A percentile compares a stretch with the other conserved stretches of the same genome.
These are phyloP conservation scores for Protosalanx chinensis DNA, from an alignment of 2,797 vertebrate genomes.

Conservation along the genomic window DNA sequence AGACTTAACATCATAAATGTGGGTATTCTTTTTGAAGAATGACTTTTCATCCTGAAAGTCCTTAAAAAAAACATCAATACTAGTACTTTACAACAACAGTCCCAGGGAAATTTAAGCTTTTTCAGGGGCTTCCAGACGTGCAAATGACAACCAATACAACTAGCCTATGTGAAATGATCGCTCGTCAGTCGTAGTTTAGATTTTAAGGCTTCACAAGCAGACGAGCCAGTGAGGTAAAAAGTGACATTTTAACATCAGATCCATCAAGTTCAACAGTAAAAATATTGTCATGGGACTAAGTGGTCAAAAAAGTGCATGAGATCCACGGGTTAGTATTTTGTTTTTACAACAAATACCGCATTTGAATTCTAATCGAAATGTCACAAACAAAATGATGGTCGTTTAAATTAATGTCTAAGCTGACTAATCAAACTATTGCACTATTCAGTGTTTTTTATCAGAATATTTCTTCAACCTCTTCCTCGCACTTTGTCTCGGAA, in stretches of 20 bases:
- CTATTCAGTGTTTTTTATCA: too few species aligned
- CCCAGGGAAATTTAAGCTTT: slow-evolving; percentile 8
- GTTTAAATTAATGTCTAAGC: too few species aligned
- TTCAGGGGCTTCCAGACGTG: not conserved
- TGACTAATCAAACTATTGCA: not conserved
- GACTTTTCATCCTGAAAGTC: not conserved
- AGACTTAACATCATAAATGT: slow-evolving; percentile 33
- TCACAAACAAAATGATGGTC: not conserved
- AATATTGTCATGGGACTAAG: too few species aligned
- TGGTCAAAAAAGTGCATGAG: slow-evolving; percentile 1
- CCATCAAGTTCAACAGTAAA: not conserved
- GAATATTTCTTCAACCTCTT: too few species aligned
- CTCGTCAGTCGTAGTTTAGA: slow-evolving; percentile 33
- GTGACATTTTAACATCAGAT: not conserved
- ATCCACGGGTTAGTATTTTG: not conserved
- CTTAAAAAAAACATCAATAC: slow-evolving; percentile 16
- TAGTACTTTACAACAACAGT: slow-evolving; percentile 29
- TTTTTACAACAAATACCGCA: not conserved
- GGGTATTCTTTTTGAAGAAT: not conserved
- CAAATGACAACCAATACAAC: slow-evolving; percentile 2
- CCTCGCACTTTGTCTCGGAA: slow-evolving; percentile 18
- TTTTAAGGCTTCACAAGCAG: slow-evolving; percentile 50
- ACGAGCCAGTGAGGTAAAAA: slow-evolving; percentile 43
- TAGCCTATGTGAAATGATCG: slow-evolving; percentile 17
- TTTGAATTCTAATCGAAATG: not conserved